Conservation (phyloP, 2,888 invertebrate species). For the Margaritifera margaritifera region DNA sequence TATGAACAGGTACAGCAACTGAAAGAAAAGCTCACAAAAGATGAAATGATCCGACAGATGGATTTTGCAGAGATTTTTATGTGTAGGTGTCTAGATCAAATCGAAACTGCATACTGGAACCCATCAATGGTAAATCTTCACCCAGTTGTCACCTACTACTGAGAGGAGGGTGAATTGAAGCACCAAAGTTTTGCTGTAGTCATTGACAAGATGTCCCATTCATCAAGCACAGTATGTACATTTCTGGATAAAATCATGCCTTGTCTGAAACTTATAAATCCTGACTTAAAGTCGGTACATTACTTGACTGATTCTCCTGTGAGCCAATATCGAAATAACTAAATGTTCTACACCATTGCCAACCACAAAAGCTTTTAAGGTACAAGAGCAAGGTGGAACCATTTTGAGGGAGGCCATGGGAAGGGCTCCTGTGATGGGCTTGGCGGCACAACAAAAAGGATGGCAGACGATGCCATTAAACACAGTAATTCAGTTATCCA, state of each 20-base stretch:
- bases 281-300: slow-evolving; percentile 17
- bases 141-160: slow-evolving; percentile 26
- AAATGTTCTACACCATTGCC: slow-evolving; percentile 27
- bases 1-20: slow-evolving; percentile 14
- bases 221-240: slow-evolving; percentile 30
- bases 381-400: slow-evolving; percentile 8
- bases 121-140: slow-evolving; percentile 25
- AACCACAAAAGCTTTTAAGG: slow-evolving; percentile 17
- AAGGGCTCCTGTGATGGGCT: too few species aligned
- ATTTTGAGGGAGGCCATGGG: slow-evolving; percentile 9
- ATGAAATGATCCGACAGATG: slow-evolving; percentile 27
- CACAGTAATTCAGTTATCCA: neutral
- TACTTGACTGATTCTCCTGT: slow-evolving; percentile 39
- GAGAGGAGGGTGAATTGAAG: slow-evolving; percentile 2
- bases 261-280: slow-evolving; percentile 9
- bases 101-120: slow-evolving; percentile 34
- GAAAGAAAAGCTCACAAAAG: too few species aligned
- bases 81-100: slow-evolving; percentile 24
- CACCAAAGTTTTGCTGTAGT: slow-evolving; percentile 31
- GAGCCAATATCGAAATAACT: slow-evolving; percentile 37
- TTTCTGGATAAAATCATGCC: slow-evolving; percentile 32
- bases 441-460: slow-evolving; percentile 3
- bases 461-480: slow-evolving; percentile 6
- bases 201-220: slow-evolving; percentile 34
- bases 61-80: slow-evolving; percentile 37